A percentile compares a stretch with the other conserved stretches of the same genome.
Evolutionary conservation across 2,113 vertebrate genomes (phyloP).

Genomic region (Salvelinus fontinalis): DNA sequence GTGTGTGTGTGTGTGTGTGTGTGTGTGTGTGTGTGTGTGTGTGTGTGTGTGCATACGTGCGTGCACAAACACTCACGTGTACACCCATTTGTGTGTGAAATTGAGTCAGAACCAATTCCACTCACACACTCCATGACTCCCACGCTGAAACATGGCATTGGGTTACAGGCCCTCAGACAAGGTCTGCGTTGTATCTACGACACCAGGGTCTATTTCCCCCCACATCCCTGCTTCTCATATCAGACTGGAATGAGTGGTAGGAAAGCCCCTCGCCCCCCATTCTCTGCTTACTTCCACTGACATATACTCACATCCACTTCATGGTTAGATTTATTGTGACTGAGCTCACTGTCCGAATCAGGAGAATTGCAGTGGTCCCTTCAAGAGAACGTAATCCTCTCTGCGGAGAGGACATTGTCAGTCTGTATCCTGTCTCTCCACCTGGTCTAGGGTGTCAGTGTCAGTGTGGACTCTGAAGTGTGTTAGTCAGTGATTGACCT

Average conservation of each 20-base stretch:
- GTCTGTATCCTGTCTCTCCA: too few species aligned
- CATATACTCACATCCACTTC: too few species aligned
- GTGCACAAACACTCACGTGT: background rate
- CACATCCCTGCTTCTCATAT: background rate
- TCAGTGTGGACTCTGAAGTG: background rate
- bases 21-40: fast-evolving
- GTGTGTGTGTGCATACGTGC: background rate
- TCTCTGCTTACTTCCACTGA: too few species aligned
- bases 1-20: too few species aligned
- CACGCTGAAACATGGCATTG: background rate
- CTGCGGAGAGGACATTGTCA: too few species aligned
- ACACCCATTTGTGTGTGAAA: conserved; percentile 3
- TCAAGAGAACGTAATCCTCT: too few species aligned
- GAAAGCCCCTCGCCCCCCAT: too few species aligned
- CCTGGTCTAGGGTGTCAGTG: too few species aligned
- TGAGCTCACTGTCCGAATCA: too few species aligned
- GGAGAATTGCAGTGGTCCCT: too few species aligned
- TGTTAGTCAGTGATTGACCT: conserved; percentile 2
- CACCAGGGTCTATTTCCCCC: conserved; percentile 5
- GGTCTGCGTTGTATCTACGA: conserved; percentile 14
- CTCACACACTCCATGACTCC: background rate
- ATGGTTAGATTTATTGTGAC: too few species aligned
- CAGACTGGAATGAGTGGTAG: too few species aligned
- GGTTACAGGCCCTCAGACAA: background rate
- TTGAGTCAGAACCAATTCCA: background rate